Percentiles rank a stretch among this genome's conserved stretches.
Evolutionary conservation across 2,797 vertebrate genomes (phyloP).

Genomic region (Artibeus lituratus): DNA sequence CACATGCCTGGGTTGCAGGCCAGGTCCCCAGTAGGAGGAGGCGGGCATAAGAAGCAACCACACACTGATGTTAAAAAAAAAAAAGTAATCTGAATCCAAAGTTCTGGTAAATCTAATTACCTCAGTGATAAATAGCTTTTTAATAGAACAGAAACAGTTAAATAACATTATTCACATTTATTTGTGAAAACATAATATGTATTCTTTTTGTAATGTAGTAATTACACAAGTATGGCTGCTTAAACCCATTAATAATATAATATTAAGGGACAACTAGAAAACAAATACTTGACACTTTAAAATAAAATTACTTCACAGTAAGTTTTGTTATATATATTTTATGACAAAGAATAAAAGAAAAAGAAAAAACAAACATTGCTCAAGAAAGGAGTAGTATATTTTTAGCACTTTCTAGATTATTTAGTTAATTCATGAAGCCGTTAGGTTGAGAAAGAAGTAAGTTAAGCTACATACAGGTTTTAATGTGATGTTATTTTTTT

Average conservation of each 20-base stretch:
- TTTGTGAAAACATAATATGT: not conserved
- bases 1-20: too few species aligned
- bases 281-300: not conserved
- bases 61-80: too few species aligned
- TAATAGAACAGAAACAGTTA: not conserved
- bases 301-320: not conserved
- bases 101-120: not conserved
- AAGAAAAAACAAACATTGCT: not conserved
- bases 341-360: not conserved
- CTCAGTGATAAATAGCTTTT: not conserved
- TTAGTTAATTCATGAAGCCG: not conserved
- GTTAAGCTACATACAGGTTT: not conserved
- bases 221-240: not conserved
- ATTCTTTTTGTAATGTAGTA: not conserved
- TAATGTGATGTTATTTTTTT: not conserved
- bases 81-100: not conserved
- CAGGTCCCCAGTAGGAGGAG: too few species aligned
- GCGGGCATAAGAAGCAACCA: too few species aligned
- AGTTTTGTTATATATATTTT: not conserved
- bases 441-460: not conserved
- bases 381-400: not conserved
- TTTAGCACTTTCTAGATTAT: not conserved
- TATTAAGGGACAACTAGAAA: not conserved
- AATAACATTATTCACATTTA: not conserved
- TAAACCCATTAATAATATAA: not conserved